Conservation (phyloP, 1,140 invertebrate genomes). For the Teleopsis dalmanni region DNA sequence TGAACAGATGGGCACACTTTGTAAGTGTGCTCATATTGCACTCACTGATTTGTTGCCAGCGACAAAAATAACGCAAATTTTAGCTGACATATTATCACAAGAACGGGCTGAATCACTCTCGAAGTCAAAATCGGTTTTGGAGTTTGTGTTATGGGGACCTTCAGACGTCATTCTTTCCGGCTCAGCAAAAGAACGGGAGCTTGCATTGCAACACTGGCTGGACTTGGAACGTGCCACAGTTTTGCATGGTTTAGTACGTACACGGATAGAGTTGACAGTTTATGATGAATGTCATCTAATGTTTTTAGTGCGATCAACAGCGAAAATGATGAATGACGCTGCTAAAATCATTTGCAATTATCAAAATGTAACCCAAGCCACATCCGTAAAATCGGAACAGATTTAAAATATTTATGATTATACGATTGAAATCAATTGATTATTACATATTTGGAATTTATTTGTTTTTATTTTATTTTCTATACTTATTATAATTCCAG, state of each 20-base stretch:
- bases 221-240: slow-evolving; percentile 75
- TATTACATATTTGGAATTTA: no score
- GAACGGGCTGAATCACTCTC: slow-evolving; percentile 65
- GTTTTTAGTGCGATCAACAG: slow-evolving; percentile 71
- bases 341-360: slow-evolving; percentile 46
- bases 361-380: no score
- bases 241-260: slow-evolving; percentile 66
- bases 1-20: slow-evolving; percentile 62
- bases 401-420: no score
- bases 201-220: slow-evolving; percentile 70
- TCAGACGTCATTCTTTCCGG: slow-evolving; percentile 61
- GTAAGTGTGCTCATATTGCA: slow-evolving; percentile 66
- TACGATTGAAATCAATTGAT: no score
- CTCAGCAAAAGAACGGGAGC: slow-evolving; percentile 58
- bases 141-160: slow-evolving; percentile 79
- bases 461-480: no score
- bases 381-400: no score
- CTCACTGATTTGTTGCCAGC: slow-evolving; percentile 56
- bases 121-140: slow-evolving; percentile 61
- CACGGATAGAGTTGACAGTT: slow-evolving; percentile 62
- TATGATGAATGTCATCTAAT: slow-evolving; percentile 72
- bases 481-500: no score
- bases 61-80: slow-evolving; percentile 56
- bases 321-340: slow-evolving; percentile 70
- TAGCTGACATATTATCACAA: slow-evolving; percentile 60